Base-by-base conservation (phyloP, 2,888 invertebrate species). In the Tortricodes alternella region DNA sequence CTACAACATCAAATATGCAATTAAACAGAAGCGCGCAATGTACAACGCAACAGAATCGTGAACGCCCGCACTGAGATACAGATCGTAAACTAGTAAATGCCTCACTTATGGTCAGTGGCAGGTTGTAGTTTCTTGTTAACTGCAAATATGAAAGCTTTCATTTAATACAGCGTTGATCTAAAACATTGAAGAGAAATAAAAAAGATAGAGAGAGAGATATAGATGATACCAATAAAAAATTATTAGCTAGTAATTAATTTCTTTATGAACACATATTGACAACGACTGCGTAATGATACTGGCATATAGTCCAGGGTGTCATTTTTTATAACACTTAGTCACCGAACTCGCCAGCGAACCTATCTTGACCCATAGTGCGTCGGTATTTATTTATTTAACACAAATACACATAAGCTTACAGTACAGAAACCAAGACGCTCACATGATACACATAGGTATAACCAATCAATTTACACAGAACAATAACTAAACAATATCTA, bases 61-160 rank as follows among this genome's bases (percentile, higher is more conserved):
- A 61, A 51, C 64, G 63, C 51, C 1, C 1, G 63, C 53, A 65
- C 49, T 61, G 59, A 57, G 48, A 62, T 48, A 23, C 48, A 62
- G 58, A 41, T 59, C 50, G 53, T 61, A 62, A 65, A 59, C 66
- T 68, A 63, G 78, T 74, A 64, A 62, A 62, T 66, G 76, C 62
- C 64, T 62, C 70, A 78, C 76, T 79, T 79, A 78, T 78, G 75
- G 74, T 76, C 74, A 76, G 70, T 70, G 78, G 76, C 80, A 76
- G 79, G 34, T 9, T 18, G 24, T 39, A 32, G 39, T 39, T 39
- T 46, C 23, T 51, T 46, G 51, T 51, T 46, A 39, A 39, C 19
- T 51, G 46, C 46, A 46, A 51, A 43, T 57, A 34, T 51, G 32
- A 23, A 39, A 23, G 32, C 37, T 43, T 29, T 48, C 43, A 32